These are phyloP conservation scores for Setipinna tenuifilis DNA, from an alignment of 2,797 vertebrate species.

Conservation along the genomic window DNA sequence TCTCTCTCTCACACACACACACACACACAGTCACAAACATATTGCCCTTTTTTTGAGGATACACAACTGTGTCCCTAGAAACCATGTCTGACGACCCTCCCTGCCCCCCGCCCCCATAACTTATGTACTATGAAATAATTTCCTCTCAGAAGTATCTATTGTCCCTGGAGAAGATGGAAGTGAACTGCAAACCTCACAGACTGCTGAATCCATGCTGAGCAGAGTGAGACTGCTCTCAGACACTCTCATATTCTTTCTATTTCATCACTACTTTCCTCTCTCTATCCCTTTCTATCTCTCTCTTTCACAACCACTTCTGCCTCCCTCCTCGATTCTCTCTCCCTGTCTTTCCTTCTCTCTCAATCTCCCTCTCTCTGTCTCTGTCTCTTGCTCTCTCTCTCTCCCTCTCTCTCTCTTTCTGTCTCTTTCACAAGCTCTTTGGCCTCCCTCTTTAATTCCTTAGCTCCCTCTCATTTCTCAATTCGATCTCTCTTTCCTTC, in stretches of 20 bases:
- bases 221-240: constrained; percentile 25
- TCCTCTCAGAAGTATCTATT: not conserved
- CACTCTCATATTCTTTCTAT: not conserved
- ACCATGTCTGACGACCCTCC: too few relatives aligned
- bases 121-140: constrained; percentile 19
- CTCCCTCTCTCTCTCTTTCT: not conserved
- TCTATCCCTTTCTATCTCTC: constrained; percentile 20
- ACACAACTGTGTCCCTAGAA: constrained; percentile 32
- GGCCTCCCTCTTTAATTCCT: not conserved
- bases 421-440: not conserved
- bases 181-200: not conserved
- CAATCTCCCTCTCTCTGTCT: not conserved
- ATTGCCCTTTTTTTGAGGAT: constrained; percentile 30
- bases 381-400: not conserved
- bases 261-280: not conserved
- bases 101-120: too few relatives aligned
- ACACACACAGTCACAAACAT: constrained; percentile 32
- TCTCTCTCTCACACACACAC: constrained; percentile 33
- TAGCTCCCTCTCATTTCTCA: not conserved
- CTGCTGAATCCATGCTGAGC: constrained; percentile 28
- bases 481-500: not conserved
- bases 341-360: not conserved
- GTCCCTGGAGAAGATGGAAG: not conserved
- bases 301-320: constrained; percentile 63
- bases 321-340: constrained; percentile 38